Evolutionary conservation across 2,113 vertebrate species (phyloP).

Genomic region (Hoplias malabaricus): DNA sequence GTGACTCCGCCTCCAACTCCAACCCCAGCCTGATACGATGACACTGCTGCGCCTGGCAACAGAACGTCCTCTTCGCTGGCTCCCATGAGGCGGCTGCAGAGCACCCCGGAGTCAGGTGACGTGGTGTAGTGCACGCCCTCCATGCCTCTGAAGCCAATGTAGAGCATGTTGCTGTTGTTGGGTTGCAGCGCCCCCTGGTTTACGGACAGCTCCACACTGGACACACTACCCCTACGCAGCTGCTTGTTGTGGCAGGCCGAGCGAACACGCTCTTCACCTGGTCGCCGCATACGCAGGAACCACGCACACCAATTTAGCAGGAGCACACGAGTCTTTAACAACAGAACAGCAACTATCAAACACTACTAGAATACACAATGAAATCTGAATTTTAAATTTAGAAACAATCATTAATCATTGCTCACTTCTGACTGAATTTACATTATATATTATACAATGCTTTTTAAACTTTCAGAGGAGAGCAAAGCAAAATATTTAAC

Average conservation of each 20-base stretch:
- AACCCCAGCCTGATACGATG: conserved; percentile 61
- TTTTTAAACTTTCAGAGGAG: too few species aligned
- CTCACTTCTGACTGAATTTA: too few species aligned
- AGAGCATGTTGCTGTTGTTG: conserved; percentile 84
- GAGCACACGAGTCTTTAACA: conserved; percentile 84
- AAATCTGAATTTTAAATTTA: too few species aligned
- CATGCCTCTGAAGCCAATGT: conserved; percentile 82
- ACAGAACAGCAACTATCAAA: neutral
- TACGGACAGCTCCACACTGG: conserved; percentile 83
- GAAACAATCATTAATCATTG: too few species aligned
- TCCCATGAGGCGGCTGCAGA: conserved; percentile 80
- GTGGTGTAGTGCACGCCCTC: conserved; percentile 83
- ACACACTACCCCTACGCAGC: conserved; percentile 75
- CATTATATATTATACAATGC: too few species aligned
- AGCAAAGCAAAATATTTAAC: too few species aligned
- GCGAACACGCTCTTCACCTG: conserved; percentile 83
- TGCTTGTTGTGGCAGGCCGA: conserved; percentile 78
- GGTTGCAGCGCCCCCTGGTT: conserved; percentile 69
- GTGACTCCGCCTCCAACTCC: conserved; percentile 64
- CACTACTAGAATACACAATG: neutral
- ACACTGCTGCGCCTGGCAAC: conserved; percentile 67
- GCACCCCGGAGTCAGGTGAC: conserved; percentile 83
- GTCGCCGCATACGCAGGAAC: conserved; percentile 96
- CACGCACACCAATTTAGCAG: conserved; percentile 97
- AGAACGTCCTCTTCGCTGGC: conserved; percentile 76